phyloP scores from a whole-genome alignment of 2,797 vertebrate genomes.

The Sebastes diploproa region DNA sequence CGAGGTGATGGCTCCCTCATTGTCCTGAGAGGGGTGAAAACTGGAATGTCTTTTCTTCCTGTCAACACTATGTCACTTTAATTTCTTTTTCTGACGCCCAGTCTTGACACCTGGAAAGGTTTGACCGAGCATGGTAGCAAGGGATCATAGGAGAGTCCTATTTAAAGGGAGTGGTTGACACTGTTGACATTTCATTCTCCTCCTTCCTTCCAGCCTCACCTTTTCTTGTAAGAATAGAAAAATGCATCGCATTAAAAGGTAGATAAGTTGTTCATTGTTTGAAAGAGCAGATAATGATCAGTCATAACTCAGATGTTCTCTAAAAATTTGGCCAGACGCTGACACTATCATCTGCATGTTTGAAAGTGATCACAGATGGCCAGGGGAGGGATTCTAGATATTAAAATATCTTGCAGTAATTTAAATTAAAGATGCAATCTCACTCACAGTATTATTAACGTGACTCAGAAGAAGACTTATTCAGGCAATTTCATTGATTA shows the following conservation, averaged over 20 bases:
- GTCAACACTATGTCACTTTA: constrained; percentile 93
- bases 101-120: constrained; percentile 87
- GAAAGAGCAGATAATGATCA: constrained; percentile 76
- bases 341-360: constrained; percentile 68
- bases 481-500: constrained; percentile 45
- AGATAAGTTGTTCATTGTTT: constrained; percentile 64
- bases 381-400: constrained; percentile 65
- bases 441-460: constrained; percentile 62
- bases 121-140: constrained; percentile 78
- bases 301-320: constrained; percentile 74
- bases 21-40: constrained; percentile 88
- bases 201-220: constrained; percentile 69
- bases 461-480: constrained; percentile 40
- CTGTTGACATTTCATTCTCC: constrained; percentile 88
- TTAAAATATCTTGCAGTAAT: constrained; percentile 72
- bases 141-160: constrained; percentile 85
- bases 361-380: constrained; percentile 71
- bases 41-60: constrained; percentile 87
- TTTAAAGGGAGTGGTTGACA: constrained; percentile 86
- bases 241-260: constrained; percentile 57
- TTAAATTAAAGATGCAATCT: constrained; percentile 82
- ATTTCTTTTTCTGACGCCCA: constrained; percentile 87
- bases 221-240: constrained; percentile 72
- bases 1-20: constrained; percentile 88
- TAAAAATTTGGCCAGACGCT: constrained; percentile 58